phyloP scores from a whole-genome alignment of 2,888 invertebrate species.

The Parthenolecanium corni region DNA sequence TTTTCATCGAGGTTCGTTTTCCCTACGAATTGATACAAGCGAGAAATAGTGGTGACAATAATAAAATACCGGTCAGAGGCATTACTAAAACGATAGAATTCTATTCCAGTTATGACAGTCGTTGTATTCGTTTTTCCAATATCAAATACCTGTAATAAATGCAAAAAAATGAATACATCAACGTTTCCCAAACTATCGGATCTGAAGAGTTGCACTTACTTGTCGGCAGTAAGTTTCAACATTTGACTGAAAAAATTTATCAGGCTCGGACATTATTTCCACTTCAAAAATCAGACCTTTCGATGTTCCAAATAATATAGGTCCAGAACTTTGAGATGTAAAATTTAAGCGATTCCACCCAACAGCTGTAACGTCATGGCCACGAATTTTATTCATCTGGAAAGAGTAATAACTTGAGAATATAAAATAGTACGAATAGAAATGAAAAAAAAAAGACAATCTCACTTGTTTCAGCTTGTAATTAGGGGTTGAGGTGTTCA shows the following conservation, averaged over 20 bases:
- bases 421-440: not conserved
- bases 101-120: slow-evolving; percentile 69
- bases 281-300: slow-evolving; percentile 84
- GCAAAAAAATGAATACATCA: slow-evolving; percentile 25
- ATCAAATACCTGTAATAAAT: slow-evolving; percentile 61
- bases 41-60: slow-evolving; percentile 68
- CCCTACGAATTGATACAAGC: slow-evolving; percentile 80
- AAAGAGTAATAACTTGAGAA: not conserved
- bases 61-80: slow-evolving; percentile 61
- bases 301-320: slow-evolving; percentile 79
- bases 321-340: slow-evolving; percentile 50
- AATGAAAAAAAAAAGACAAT: not conserved
- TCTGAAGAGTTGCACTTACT: slow-evolving; percentile 43
- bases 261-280: slow-evolving; percentile 68
- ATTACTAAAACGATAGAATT: slow-evolving; percentile 62
- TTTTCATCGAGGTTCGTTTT: slow-evolving; percentile 61
- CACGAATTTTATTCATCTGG: slow-evolving; percentile 28
- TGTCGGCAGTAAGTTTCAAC: slow-evolving; percentile 73
- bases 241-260: slow-evolving; percentile 65
- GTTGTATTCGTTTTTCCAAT: slow-evolving; percentile 64
- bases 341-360: slow-evolving; percentile 63
- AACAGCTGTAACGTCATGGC: slow-evolving; percentile 66
- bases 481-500: not conserved
- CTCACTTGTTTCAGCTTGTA: not conserved
- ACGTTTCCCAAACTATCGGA: not conserved